Percentiles rank a stretch among this genome's conserved stretches.
Conservation (phyloP, 2,888 invertebrate genomes). For the Stenodema calcarata region DNA sequence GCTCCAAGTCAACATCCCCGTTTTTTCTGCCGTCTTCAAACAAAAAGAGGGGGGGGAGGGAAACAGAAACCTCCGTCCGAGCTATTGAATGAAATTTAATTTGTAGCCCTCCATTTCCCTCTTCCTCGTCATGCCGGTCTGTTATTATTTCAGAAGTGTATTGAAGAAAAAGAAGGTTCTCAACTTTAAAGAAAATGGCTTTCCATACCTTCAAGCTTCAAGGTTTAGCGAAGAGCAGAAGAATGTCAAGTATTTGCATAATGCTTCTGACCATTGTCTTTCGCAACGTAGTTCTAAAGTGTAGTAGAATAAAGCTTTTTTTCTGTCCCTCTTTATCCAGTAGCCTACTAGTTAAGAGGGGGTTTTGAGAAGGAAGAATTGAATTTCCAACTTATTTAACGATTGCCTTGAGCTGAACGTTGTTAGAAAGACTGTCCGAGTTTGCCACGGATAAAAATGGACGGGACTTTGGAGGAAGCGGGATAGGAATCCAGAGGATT, state of each 20-base stretch:
- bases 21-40: background rate
- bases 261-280: constrained; percentile 9
- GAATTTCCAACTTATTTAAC: background rate
- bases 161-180: background rate
- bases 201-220: background rate
- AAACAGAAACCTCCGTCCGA: background rate
- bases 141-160: constrained; percentile 1
- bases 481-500: background rate
- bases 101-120: background rate
- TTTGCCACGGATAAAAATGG: background rate
- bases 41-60: background rate
- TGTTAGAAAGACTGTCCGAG: too few relatives aligned
- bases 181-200: background rate
- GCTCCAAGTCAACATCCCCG: background rate
- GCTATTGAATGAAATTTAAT: background rate
- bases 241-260: constrained; percentile 24
- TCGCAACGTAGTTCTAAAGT: background rate
- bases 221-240: background rate
- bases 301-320: background rate
- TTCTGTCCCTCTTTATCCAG: background rate
- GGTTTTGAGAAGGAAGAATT: background rate
- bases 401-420: background rate
- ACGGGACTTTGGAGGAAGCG: background rate
- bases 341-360: background rate
- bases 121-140: background rate